Conservation (phyloP, 2,888 invertebrate species). For the Oscheius sp. region DNA sequence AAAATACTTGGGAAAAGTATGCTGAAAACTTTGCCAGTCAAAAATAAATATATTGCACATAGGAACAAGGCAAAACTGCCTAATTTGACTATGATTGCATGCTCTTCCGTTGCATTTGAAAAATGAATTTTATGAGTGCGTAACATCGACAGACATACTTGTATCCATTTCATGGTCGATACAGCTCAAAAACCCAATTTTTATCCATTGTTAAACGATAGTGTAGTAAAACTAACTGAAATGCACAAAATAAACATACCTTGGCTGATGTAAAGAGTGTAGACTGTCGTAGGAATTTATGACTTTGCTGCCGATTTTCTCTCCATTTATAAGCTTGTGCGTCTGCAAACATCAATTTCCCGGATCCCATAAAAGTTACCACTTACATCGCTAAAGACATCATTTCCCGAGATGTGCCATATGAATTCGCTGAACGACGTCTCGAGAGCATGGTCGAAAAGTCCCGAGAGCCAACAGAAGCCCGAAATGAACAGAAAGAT, state of each 20-base stretch:
- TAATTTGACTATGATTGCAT: no score
- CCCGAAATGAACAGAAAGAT: background rate
- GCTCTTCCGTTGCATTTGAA: no score
- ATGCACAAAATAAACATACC: background rate
- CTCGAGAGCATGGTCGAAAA: conserved; percentile 25
- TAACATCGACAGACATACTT: no score
- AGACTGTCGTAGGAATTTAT: conserved; percentile 6
- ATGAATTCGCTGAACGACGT: conserved; percentile 21
- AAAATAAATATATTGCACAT: background rate
- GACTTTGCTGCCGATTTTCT: background rate
- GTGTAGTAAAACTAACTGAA: background rate
- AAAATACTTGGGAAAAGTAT: background rate
- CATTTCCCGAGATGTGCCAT: conserved; percentile 15
- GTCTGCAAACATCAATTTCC: conserved; percentile 7
- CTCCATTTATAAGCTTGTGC: conserved; percentile 16
- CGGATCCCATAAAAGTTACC: background rate
- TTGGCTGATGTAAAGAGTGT: conserved; percentile 9
- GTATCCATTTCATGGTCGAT: no score
- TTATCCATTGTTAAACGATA: background rate
- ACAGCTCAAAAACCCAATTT: no score
- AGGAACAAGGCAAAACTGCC: no score
- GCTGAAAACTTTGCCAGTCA: background rate
- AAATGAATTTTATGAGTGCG: no score
- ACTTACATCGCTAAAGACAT: conserved; percentile 23
- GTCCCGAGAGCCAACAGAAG: conserved; percentile 18